phyloP scores from a whole-genome alignment of 1,140 invertebrate species.

The Matsumurasca onukii region DNA sequence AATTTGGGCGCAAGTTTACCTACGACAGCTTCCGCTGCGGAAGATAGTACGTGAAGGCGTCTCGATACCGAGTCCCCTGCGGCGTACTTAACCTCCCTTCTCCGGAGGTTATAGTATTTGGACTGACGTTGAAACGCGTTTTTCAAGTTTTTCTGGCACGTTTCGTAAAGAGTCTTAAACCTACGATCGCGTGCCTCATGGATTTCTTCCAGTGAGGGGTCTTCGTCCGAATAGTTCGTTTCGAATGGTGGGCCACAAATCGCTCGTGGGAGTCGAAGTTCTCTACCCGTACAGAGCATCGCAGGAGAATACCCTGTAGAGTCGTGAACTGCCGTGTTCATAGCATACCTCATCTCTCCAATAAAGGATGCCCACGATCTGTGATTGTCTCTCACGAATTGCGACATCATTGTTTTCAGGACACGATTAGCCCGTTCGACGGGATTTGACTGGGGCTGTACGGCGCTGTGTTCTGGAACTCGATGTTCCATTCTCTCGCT shows the following conservation, averaged over 20 bases:
- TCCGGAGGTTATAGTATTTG: too few relatives aligned
- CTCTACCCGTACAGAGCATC: neutral
- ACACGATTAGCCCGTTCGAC: neutral
- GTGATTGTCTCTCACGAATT: neutral
- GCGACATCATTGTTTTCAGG: neutral
- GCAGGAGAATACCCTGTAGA: neutral
- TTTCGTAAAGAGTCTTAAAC: too few relatives aligned
- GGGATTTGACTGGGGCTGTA: neutral
- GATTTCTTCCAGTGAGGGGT: too few relatives aligned
- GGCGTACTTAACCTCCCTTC: too few relatives aligned
- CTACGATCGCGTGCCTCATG: too few relatives aligned
- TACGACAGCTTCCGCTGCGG: too few relatives aligned
- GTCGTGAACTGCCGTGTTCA: neutral
- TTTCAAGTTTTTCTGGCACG: too few relatives aligned
- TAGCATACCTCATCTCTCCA: neutral
- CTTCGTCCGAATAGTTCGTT: neutral
- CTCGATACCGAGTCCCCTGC: too few relatives aligned
- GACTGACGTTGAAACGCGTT: too few relatives aligned
- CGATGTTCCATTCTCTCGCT: neutral
- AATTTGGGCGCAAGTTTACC: too few relatives aligned
- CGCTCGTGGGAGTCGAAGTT: neutral
- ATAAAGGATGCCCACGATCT: neutral
- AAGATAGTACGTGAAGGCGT: too few relatives aligned
- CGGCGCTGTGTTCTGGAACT: neutral
- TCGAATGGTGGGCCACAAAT: neutral